Base-by-base conservation (phyloP, 2,797 vertebrate genomes). In the Gallinago nigripennis region DNA sequence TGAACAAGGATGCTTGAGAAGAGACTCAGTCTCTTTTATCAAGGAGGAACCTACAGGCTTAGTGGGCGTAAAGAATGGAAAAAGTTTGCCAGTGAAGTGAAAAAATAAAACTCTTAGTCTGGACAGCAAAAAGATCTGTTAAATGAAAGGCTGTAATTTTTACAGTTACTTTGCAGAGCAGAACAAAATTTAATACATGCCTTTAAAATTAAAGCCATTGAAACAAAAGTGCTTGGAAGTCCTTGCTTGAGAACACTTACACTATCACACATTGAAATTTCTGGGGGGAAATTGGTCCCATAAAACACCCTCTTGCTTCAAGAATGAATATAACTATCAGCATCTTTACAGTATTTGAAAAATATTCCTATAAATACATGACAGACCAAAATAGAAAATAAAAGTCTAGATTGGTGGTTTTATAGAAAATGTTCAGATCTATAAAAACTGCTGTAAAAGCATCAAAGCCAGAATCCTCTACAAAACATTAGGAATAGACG, bases 281-380 rank as follows among this genome's bases (percentile, higher is more conserved):
- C 43, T 9, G 27, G 43, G 54, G 64, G 35, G 11, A 92, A 96
- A 94, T 4, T 77, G 27, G 24, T 73, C 64, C 91, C 77, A 72
- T 89, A 89, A 95, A 97, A 94, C 17, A 88, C 6, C 4, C 13
- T 64, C 50, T 89, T 84, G 35, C 57, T 84, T 86, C 7, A 2
- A 68, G 68, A 85, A 82, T 88, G 25, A 88, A 35, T 81, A 20
- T 65, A 92, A 87, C 72, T 63, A 93, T 48, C 35, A 71, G 76
- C 60, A 89, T 39, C 63, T 77, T 90, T 92, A 86, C 53, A 84
- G 31, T 21, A 14, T 90, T 94, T 93, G 72, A 94, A 93, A 96
- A 89, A 92, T 77, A 83, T 16, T 88, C 64, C 88, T 82, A 79
- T 87, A 94, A 94, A 92, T 18, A 76, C 46, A 51, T 18, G 60